phyloP scores from a whole-genome alignment of 2,888 invertebrate species.

The Exephanes ischioxanthus region DNA sequence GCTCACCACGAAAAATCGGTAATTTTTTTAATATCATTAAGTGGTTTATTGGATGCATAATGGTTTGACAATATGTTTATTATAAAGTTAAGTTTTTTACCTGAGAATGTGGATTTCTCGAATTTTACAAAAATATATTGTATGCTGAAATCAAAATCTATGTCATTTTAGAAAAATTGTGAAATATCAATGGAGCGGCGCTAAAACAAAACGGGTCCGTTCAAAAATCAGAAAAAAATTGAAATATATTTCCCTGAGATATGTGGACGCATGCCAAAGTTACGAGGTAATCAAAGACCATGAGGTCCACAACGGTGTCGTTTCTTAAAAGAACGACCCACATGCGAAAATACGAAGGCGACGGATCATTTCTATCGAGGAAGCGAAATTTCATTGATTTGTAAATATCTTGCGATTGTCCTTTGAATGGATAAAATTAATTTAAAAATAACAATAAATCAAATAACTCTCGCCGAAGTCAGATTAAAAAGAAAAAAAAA shows the following conservation, averaged over 20 bases:
- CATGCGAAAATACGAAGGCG: conserved; percentile 59
- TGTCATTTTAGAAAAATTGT: no score
- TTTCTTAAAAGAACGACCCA: background rate
- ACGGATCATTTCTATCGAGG: conserved; percentile 66
- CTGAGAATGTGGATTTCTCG: background rate
- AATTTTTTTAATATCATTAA: background rate
- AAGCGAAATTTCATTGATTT: conserved; percentile 26
- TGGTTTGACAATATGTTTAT: background rate
- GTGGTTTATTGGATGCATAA: background rate
- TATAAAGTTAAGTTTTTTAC: background rate
- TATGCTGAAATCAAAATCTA: background rate
- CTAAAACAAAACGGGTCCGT: background rate
- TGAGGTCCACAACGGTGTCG: no score
- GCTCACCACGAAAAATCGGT: background rate
- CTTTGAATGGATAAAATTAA: conserved; percentile 36
- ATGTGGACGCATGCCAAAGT: background rate
- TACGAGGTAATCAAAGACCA: background rate
- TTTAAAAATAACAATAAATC: conserved; percentile 35
- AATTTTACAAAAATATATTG: background rate
- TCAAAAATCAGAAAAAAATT: background rate
- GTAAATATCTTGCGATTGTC: conserved; percentile 22
- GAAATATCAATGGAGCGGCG: background rate
- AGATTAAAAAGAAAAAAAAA: conserved; percentile 65
- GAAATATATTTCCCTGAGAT: background rate
- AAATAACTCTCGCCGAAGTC: conserved; percentile 76